phyloP scores from a whole-genome alignment of 2,888 invertebrate genomes.

The Microctonus brassicae region DNA sequence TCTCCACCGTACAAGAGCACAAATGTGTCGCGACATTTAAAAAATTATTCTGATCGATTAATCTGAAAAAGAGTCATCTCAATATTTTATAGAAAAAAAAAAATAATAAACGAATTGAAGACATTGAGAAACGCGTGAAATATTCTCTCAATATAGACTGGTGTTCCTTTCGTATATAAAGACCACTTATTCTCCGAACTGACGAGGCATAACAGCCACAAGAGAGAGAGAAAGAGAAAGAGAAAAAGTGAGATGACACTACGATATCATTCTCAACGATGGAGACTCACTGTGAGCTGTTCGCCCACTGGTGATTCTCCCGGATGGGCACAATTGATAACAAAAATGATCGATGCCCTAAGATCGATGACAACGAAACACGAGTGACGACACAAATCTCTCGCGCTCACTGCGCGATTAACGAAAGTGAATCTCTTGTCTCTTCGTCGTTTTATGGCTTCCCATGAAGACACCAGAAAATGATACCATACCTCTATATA shows the following conservation, averaged over 20 bases:
- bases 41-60: slow-evolving; percentile 3
- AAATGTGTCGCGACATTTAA: not conserved
- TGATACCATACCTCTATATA: not conserved
- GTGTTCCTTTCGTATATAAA: slow-evolving; percentile 52
- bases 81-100: not conserved
- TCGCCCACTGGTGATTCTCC: slow-evolving; percentile 53
- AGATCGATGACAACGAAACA: slow-evolving; percentile 39
- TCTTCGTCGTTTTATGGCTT: not conserved
- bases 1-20: not conserved
- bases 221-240: slow-evolving; percentile 19
- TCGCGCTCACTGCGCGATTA: slow-evolving; percentile 9
- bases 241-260: not conserved
- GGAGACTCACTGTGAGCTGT: slow-evolving; percentile 42
- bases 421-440: not conserved
- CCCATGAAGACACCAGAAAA: not conserved
- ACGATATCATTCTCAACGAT: slow-evolving; percentile 34
- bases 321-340: slow-evolving; percentile 65
- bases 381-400: slow-evolving; percentile 25
- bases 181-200: slow-evolving; percentile 62
- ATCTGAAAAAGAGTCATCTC: slow-evolving; percentile 18
- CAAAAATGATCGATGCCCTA: slow-evolving; percentile 67
- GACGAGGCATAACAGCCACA: slow-evolving; percentile 60
- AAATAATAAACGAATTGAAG: slow-evolving; percentile 38
- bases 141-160: slow-evolving; percentile 35
- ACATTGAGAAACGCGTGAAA: slow-evolving; percentile 34